Evolutionary conservation across 2,888 invertebrate genomes (phyloP), one percentile per base, ranked within the genome.

Genomic region (Platycheirus albimanus): DNA sequence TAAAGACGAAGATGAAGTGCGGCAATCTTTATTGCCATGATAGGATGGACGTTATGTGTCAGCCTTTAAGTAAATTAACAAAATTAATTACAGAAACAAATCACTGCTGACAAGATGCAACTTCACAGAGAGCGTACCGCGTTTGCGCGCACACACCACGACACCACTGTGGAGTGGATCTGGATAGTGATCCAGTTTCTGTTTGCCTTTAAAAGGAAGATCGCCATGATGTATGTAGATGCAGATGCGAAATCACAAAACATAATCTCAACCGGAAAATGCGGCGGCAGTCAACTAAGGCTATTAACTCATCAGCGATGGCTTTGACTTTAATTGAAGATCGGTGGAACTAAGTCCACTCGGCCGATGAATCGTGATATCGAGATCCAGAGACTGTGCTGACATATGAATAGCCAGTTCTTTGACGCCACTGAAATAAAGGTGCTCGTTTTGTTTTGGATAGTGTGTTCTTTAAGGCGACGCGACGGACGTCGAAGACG

Each of bases 211-310:
- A 58, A 5, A 24, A 41, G 20, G 41, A 41, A 17, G 58, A 58
- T 41, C 41, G 24, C 24, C 51, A 24, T 13, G 28, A 15, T 30
- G 24, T 2, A 19, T 33, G 52, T 51, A 43, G 41, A 43, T 61
- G 61, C 58, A 58, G 30, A 61, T 45, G 28, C 64, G 51, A 51
- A 75, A 75, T 75, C 81, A 49, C 66, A 81, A 77, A 61, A 81
- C 61, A 67, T 72, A 81, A 81, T 81, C 81, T 81, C 61, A 77
- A 81, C 81, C 81, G 81, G 81, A 81, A 81, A 81, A 81, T 81
- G 67, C 77, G 54, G 67, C 81, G 54, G 71, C 77, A 77, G 71
- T 81, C 81, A 77, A 56, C 47, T 67, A 28, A 43, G 36, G 77
- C 77, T 77, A 77, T 81, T 81, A 81, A 81, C 71, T 81, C 81